phyloP scores from a whole-genome alignment of 2,888 invertebrate species.

The Spatulosminthurus flaviceps region DNA sequence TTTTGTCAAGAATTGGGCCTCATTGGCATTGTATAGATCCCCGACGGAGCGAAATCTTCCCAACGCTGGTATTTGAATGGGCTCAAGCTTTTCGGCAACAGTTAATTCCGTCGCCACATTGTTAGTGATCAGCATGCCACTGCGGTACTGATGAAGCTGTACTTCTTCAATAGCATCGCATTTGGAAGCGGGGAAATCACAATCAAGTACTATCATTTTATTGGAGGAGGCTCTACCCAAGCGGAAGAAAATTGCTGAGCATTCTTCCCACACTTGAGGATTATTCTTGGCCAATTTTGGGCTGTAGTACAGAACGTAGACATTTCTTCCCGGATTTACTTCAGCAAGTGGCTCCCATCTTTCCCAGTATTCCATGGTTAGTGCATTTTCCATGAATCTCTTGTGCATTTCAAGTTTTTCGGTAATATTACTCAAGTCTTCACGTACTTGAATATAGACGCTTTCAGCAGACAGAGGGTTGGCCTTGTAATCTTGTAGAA shows the following conservation, averaged over 20 bases:
- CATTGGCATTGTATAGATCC: not conserved
- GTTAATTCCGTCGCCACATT: not conserved
- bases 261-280: not conserved
- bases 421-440: not conserved
- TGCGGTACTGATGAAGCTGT: constrained; percentile 1
- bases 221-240: constrained; percentile 1
- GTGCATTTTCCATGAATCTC: not conserved
- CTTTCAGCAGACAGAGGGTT: not conserved
- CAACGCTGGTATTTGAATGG: not conserved
- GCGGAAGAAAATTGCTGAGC: not conserved
- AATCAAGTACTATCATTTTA: constrained; percentile 3
- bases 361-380: not conserved
- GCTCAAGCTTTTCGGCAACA: not conserved
- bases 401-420: not conserved
- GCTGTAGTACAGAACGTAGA: not conserved
- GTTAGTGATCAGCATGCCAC: not conserved
- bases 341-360: not conserved
- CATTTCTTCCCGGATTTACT: not conserved
- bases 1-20: not conserved
- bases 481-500: not conserved
- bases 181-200: not conserved
- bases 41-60: not conserved
- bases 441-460: not conserved
- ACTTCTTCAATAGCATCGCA: not conserved
- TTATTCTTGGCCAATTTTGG: not conserved